Conservation (phyloP, 30 jellyfish, hydroid and myxozoan species). For the Nemopilema nomurai region DNA sequence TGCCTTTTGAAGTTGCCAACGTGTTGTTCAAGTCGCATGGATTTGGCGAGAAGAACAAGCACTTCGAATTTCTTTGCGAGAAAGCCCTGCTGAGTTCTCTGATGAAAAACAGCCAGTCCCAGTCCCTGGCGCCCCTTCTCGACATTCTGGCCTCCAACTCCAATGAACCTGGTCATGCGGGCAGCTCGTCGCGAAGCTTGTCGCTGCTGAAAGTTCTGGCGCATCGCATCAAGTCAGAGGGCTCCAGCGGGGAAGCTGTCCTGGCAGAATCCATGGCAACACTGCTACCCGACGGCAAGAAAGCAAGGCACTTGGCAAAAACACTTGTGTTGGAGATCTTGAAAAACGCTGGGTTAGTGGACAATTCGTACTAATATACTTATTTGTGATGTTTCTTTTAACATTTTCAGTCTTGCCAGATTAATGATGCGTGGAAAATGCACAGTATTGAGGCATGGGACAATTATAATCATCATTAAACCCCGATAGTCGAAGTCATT, state of each 20-base stretch:
- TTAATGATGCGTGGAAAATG: no score
- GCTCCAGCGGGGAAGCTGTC: neutral
- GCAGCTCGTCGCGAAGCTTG: constrained; percentile 7
- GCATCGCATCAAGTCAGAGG: neutral
- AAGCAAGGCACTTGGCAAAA: neutral
- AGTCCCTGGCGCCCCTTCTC: neutral
- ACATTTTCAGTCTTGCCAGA: no score
- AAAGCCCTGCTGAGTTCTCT: constrained; percentile 24
- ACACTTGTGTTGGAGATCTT: constrained; percentile 19
- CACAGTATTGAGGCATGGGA: no score
- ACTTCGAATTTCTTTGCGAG: constrained; percentile 16
- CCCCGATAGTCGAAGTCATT: no score
- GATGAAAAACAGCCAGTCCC: neutral
- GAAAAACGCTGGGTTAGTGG: constrained; percentile 21
- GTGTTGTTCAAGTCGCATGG: constrained; percentile 9
- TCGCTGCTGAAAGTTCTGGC: constrained; percentile 23
- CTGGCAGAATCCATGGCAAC: neutral
- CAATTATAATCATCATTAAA: no score
- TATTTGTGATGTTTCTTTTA: no score
- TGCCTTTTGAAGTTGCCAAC: constrained; percentile 19
- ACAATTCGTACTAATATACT: no score
- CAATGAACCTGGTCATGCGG: neutral
- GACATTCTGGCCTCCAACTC: neutral
- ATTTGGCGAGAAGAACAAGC: constrained; percentile 8
- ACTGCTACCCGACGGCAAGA: neutral